Evolutionary conservation across 2,113 vertebrate species (phyloP), one percentile per base, ranked within the genome.

Genomic region (Callaeas wilsoni): DNA sequence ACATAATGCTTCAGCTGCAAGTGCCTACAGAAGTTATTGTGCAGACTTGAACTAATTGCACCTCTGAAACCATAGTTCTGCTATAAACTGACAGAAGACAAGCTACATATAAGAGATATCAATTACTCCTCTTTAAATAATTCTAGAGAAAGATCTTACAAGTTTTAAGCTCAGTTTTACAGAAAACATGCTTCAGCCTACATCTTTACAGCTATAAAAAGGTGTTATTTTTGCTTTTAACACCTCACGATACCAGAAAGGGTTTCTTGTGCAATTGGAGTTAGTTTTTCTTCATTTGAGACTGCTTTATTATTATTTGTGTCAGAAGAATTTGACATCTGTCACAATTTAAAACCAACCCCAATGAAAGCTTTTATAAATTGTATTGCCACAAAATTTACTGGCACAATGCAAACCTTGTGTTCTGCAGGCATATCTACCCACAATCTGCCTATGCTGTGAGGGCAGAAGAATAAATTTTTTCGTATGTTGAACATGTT

Each of bases 1-100:
- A 91, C 56, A 91, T 96, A 97, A 98, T 96, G 46, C 47, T 97
- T 96, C 76, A 94, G 68, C 87, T 97, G 87, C 56, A 94, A 97
- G 85, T 76, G 95, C 97, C 85, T 89, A 89, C 52, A 87, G 93
- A 97, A 97, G 84, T 93, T 83, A 70, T 60, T 95, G 37, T 74
- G 59, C 63, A 87, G 22, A 71, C 69, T 95, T 92, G 55, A 75
- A 63, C 88, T 97, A 97, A 97, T 84, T 95, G 50, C 67, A 94
- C 50, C 23, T 95, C 94, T 97, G 81, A 93, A 75, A 84, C 64
- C 47, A 69, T 78, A 92, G 29, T 47, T 95, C 86, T 97, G 78
- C 60, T 89, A 63, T 69, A 90, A 93, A 86, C 29, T 62, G 41
- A 13, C 55, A 90, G 42, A 55, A 87, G 41, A 25, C 21, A 90